Evolutionary conservation across 2,888 invertebrate species (phyloP), one percentile per base, ranked within the genome.

Genomic region (Caprella mutica): DNA sequence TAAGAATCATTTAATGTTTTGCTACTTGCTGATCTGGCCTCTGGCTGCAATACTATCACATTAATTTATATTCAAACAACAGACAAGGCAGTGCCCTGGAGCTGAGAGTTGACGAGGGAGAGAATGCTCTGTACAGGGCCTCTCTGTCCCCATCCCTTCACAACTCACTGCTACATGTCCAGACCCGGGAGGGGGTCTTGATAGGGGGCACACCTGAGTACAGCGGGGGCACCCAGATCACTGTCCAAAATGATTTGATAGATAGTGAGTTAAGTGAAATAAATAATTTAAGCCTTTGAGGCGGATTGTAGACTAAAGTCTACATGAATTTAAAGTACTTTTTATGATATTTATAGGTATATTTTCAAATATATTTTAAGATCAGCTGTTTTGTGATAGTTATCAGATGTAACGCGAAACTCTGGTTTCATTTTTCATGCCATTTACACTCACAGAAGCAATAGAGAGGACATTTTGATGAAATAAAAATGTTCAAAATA

Each of bases 101-200:
- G 12, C 38, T 61, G 50, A 23, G 29, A 6, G 54, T 35, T 5
- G 60, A 61, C 46, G 60, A 57, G 30, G 54, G 57, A 5, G 60
- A 57, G 21, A 55, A 57, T 17, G 33, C 19, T 35, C 60, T 56
- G 52, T 61, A 61, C 60, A 54, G 52, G 33, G 57, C 60, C 24
- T 43, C 50, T 23, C 35, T 61, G 24, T 38, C 53, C 17, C 48
- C 48, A 26, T 17, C 9, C 1, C 54, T 17, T 24, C 54, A 33
- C 17, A 27, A 24, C 27, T 21, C 29, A n/a, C 44, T 54, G 43
- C 52, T 61, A 35, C 27, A 52, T 38, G 42, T 61, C 44, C 53
- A 56, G 29, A 46, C 35, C 26, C 60, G 57, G 46, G 60, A 54
- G 24, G 60, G 56, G 6, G 51, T 61, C n/a, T 35, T 39, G 12